Evolutionary conservation across 2,797 vertebrate genomes (phyloP).

Genomic region (Tragelaphus oryx): DNA sequence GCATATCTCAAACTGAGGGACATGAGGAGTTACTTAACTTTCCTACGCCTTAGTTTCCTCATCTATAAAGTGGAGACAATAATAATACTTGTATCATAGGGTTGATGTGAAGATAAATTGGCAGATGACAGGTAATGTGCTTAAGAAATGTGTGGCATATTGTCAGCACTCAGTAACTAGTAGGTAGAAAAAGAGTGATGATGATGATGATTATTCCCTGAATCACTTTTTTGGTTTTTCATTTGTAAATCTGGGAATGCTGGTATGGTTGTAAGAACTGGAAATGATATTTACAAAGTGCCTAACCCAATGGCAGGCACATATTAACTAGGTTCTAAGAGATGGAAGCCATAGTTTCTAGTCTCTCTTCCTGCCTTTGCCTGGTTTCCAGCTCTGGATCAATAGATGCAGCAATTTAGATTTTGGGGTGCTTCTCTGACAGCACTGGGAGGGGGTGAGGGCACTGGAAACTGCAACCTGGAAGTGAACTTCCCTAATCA

Average conservation of each 20-base stretch:
- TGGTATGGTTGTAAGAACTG: not conserved
- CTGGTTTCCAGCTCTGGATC: conserved; percentile 1
- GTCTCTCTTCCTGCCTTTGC: not conserved
- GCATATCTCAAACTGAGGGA: not conserved
- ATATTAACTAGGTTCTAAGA: not conserved
- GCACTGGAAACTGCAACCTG: conserved; percentile 77
- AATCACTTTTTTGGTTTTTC: not conserved
- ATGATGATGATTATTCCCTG: not conserved
- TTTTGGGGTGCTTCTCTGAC: conserved; percentile 15
- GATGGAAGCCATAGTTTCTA: not conserved
- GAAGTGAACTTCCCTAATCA: conserved; percentile 83
- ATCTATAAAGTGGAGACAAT: not conserved
- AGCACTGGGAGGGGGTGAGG: not conserved
- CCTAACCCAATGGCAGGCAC: not conserved
- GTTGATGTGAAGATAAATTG: not conserved
- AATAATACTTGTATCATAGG: not conserved
- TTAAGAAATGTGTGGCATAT: not conserved
- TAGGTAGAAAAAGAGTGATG: not conserved
- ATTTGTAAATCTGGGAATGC: not conserved
- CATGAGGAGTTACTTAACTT: not conserved
- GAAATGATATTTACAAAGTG: not conserved
- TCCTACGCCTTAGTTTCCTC: not conserved
- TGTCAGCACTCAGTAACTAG: not conserved
- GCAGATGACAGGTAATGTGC: not conserved
- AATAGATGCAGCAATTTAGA: not conserved